phyloP scores from a whole-genome alignment of 1,140 invertebrate species.

The Pantala flavescens region DNA sequence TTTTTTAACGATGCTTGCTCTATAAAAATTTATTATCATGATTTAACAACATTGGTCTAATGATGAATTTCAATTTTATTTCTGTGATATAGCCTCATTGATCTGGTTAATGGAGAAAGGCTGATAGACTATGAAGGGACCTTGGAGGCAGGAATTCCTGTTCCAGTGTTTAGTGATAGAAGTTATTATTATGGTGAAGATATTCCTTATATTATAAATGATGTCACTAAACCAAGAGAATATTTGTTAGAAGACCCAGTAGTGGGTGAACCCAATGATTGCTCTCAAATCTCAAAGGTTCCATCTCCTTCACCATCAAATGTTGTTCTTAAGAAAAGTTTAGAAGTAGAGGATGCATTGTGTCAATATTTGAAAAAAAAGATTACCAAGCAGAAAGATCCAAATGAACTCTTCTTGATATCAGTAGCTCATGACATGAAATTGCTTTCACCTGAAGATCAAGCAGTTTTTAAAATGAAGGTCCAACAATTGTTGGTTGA shows the following conservation, averaged over 20 bases:
- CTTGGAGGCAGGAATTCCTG: background rate
- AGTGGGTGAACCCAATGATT: too few relatives aligned
- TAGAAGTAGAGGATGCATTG: background rate
- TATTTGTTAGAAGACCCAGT: too few relatives aligned
- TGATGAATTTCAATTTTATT: too few relatives aligned
- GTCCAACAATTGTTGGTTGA: background rate
- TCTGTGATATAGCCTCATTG: too few relatives aligned
- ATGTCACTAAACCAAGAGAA: background rate
- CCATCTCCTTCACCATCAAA: background rate
- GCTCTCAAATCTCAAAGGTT: background rate
- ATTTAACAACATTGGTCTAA: too few relatives aligned
- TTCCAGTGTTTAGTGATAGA: background rate
- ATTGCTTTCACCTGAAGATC: background rate
- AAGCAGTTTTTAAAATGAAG: background rate
- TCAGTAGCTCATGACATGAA: slow-evolving; percentile 2
- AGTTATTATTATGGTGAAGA: background rate
- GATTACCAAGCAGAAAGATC: background rate
- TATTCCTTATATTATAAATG: background rate
- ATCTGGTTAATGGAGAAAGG: background rate
- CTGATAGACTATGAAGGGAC: background rate
- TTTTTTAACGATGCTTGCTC: too few relatives aligned
- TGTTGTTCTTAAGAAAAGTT: background rate
- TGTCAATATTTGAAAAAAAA: background rate
- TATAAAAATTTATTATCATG: too few relatives aligned
- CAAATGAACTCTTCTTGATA: background rate